phyloP scores from a whole-genome alignment of 1,140 invertebrate genomes.

The Parapsyche elsis region DNA sequence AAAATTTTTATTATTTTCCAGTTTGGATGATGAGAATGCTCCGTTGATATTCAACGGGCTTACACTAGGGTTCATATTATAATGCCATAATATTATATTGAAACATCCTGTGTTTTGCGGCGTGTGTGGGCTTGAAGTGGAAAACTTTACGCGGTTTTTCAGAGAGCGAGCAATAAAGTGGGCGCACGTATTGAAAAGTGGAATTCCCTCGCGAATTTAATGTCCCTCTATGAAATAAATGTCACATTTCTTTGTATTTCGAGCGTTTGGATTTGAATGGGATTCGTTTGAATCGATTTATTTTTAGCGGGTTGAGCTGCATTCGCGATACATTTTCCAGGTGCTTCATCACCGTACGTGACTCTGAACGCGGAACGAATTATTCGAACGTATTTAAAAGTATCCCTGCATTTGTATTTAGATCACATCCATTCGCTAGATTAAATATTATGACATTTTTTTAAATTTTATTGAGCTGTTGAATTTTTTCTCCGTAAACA shows the following conservation, averaged over 20 bases:
- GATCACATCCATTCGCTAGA: too few relatives aligned
- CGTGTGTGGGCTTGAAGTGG: not conserved
- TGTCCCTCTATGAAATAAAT: slow-evolving; percentile 52
- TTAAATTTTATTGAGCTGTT: too few relatives aligned
- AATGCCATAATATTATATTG: not conserved
- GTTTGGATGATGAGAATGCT: too few relatives aligned
- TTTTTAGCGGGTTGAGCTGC: not conserved
- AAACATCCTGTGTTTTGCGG: not conserved
- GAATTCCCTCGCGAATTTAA: slow-evolving; percentile 49
- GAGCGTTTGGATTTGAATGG: slow-evolving; percentile 50
- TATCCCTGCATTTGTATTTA: too few relatives aligned
- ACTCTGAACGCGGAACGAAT: too few relatives aligned
- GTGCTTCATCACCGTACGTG: not conserved
- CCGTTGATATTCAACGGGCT: too few relatives aligned
- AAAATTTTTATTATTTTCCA: too few relatives aligned
- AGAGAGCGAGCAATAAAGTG: slow-evolving; percentile 41
- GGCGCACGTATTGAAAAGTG: slow-evolving; percentile 51
- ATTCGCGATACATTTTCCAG: not conserved
- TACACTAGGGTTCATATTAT: not conserved
- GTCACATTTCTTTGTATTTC: slow-evolving; percentile 53
- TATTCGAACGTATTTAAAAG: too few relatives aligned
- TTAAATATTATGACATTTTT: too few relatives aligned
- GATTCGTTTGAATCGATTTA: not conserved
- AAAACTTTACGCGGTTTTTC: not conserved
- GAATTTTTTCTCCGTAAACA: too few relatives aligned